Conservation (phyloP, 2,797 vertebrate species). For the Thunnus albacares region DNA sequence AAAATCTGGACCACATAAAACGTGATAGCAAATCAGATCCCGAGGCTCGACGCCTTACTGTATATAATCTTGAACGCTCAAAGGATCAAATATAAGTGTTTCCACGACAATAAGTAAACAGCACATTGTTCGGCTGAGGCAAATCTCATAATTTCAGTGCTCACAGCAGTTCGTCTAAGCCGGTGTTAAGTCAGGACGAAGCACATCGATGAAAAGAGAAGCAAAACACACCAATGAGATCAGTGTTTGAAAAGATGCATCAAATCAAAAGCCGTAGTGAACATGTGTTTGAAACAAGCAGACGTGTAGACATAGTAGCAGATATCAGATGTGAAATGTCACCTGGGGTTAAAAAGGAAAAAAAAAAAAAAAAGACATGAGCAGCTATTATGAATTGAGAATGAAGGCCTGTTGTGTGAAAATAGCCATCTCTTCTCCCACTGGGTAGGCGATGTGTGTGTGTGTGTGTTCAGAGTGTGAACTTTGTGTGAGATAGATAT, state of each 20-base stretch:
- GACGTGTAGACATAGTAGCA: neutral
- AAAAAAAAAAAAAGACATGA: neutral
- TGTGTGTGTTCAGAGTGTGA: slow-evolving; percentile 29
- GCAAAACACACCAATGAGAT: neutral
- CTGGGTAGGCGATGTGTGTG: neutral
- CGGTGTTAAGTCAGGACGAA: slow-evolving; percentile 19
- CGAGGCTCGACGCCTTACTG: neutral
- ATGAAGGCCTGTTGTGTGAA: slow-evolving; percentile 39
- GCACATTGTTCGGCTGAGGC: slow-evolving; percentile 36
- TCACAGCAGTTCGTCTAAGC: slow-evolving; percentile 11
- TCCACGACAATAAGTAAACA: slow-evolving; percentile 44
- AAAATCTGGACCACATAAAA: neutral
- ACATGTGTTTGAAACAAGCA: slow-evolving; percentile 9
- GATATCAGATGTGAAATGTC: slow-evolving; percentile 11
- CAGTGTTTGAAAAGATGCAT: slow-evolving; percentile 19
- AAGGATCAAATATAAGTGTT: slow-evolving; percentile 31
- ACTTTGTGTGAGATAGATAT: slow-evolving; percentile 41
- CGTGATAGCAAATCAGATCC: slow-evolving; percentile 11
- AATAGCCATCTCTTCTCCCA: slow-evolving; percentile 20
- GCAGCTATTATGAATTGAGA: slow-evolving; percentile 12
- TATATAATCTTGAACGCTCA: slow-evolving; percentile 20
- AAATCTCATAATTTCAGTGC: slow-evolving; percentile 40
- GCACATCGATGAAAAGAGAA: slow-evolving; percentile 5
- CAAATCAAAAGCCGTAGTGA: slow-evolving; percentile 11
- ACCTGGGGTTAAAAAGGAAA: neutral